Conservation (phyloP, 2,888 invertebrate genomes). For the Corythucha ciliata region DNA sequence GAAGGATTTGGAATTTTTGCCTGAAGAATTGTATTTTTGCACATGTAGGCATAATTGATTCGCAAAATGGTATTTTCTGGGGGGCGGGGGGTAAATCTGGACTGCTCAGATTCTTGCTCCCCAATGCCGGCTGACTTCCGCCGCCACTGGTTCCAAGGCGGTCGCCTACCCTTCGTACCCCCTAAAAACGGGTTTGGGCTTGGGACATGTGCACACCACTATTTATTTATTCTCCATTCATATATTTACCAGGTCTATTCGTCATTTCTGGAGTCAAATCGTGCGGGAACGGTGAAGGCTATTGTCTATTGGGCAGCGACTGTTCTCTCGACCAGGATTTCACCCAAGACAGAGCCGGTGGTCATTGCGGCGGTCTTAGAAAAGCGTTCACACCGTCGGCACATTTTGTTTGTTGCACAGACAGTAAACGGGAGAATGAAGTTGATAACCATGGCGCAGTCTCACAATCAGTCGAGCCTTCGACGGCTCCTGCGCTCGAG, state of each 20-base stretch:
- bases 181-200: too few relatives aligned
- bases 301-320: slow-evolving; percentile 42
- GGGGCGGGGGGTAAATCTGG: too few relatives aligned
- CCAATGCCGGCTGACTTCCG: too few relatives aligned
- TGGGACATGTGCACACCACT: too few relatives aligned
- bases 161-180: too few relatives aligned
- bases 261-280: slow-evolving; percentile 42
- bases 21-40: too few relatives aligned
- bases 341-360: slow-evolving; percentile 37
- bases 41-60: too few relatives aligned
- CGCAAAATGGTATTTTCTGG: too few relatives aligned
- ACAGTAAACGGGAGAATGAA: slow-evolving; percentile 26
- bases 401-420: slow-evolving; percentile 41
- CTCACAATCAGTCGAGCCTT: neutral
- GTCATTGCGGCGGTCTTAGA: slow-evolving; percentile 42
- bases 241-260: slow-evolving; percentile 41
- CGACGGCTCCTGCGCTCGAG: neutral
- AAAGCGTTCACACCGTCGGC: slow-evolving; percentile 42
- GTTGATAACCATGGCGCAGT: slow-evolving; percentile 5
- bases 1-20: too few relatives aligned
- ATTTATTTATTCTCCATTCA: too few relatives aligned
- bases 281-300: slow-evolving; percentile 41
- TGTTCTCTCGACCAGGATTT: slow-evolving; percentile 42
- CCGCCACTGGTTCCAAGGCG: too few relatives aligned
- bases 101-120: too few relatives aligned